Base-by-base conservation (phyloP, 1,140 invertebrate species). In the Pteromalus puparum region DNA sequence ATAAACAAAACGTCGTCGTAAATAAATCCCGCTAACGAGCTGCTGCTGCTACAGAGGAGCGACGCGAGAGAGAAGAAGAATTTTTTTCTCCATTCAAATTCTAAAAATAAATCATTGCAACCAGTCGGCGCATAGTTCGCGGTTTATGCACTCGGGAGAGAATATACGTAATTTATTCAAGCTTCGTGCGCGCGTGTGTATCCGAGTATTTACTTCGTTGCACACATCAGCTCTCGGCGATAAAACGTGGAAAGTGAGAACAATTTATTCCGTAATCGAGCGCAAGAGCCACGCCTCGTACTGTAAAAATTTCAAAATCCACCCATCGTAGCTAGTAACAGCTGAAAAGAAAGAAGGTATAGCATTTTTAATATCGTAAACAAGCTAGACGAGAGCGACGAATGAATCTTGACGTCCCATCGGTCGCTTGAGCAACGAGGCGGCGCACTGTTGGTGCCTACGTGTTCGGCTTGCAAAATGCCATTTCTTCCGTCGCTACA, bases 391-490 rank as follows among this genome's bases (percentile, higher is more conserved):
- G 53, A 78, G 9, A 26, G 24, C 24, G 67, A 61, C 38, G 30
- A 65, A 61, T 74, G 82, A 83, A 78, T 83, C 82, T 83, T 61
- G 65, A 61, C 65, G 46, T 42, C 10, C n/a, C 42, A 18, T 78
- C 65, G 53, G 61, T 2, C 24, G 73, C 73, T 42, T 68, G 65
- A 61, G 65, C 48, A 76, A 68, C 53, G 72, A 68, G 53, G 6
- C 61, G 9, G 53, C 18, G 48, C 28, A 70, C 67, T 70, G 65
- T 83, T 53, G 30, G 6, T 34, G 75, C 28, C 75, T 83, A 83
- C 81, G 73, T 83, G 81, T 77, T 46, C 61, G 26, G 81, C 74
- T 46, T 68, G 74, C 73, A 83, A 83, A 83, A 68, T 72, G 30
- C 2, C 38, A 78, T 83, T 83, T 78, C 82, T 53, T 72, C 53